Base-by-base conservation (phyloP, 2,113 vertebrate genomes). In the Pimephales promelas region DNA sequence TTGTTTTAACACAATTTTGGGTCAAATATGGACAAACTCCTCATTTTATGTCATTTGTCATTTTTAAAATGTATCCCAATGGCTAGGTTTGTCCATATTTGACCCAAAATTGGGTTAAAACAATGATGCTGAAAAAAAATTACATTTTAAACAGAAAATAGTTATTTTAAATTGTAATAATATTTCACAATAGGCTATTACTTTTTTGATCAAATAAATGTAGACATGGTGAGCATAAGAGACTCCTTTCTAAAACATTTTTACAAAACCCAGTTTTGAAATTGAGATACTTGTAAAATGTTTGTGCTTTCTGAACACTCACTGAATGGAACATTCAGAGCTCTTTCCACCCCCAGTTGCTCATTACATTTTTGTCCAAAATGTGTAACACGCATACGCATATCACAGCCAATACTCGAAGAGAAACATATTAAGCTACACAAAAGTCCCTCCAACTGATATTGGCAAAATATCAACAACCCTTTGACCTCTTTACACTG, bases 401-500 rank as follows among this genome's bases (percentile, higher is more conserved):
- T 54, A 70, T 36, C 24, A 10, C 62, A 81, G 64, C 47, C 64
- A 56, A 52, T 9, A 24, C 10, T 36, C 11, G 1, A 47, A 56
- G 61, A 70, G 47, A 31, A 81, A 54, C 28, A 81, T 80, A 79
- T 47, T 66, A 80, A 36, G 3, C 47, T 70, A 56, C 28, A 56
- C 31, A 70, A 54, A 28, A 68, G 28, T 68, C 22, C 22, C 79
- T 56, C 47, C 64, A 70, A 70, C 79, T 70, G 64, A 81, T 70
- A 24, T 68, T 81, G 47, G 62, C 79, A 31, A 70, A 81, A 81
- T 70, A 81, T 24, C 61, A 68, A 68, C 64, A 68, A 45, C 64
- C 47, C 62, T 81, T 68, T 68, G 45, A 68, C 61, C 62, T 54
- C 79, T 81, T 54, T 81, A 16, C 47, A 36, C 45, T 56, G 43